A percentile compares a stretch with the other conserved stretches of the same genome.
Evolutionary conservation across 2,113 vertebrate genomes (phyloP).

Genomic region (Gallinago media): DNA sequence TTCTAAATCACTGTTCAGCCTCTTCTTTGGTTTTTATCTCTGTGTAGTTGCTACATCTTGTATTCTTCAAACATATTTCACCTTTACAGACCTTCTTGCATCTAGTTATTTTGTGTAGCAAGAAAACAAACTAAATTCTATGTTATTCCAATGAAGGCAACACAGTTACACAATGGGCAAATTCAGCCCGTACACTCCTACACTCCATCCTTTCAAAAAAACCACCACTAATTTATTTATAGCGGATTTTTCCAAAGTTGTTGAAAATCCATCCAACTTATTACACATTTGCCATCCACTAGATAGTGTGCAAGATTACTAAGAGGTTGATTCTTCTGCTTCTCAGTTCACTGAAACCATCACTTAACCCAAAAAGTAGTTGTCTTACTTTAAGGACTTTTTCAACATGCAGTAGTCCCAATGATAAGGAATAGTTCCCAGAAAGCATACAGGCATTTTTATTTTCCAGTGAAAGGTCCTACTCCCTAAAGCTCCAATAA

Average conservation of each 20-base stretch:
- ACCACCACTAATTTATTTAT: not conserved
- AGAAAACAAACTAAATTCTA: not conserved
- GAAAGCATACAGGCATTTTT: not conserved
- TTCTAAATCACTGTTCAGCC: not conserved
- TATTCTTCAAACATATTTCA: not conserved
- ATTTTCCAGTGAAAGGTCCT: not conserved
- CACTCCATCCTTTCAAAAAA: not conserved
- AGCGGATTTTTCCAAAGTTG: not conserved
- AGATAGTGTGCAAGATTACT: not conserved
- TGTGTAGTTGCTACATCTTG: not conserved
- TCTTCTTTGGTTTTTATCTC: not conserved
- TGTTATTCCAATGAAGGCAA: not conserved
- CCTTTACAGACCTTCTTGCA: not conserved
- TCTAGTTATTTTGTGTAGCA: not conserved
- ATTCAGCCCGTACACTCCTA: not conserved
- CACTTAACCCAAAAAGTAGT: not conserved
- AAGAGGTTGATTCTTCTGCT: not conserved
- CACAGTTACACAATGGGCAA: not conserved
- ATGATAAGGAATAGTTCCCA: not conserved
- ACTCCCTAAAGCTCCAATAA: not conserved
- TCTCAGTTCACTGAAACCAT: not conserved
- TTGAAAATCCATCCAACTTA: slow-evolving; percentile 1
- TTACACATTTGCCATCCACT: not conserved
- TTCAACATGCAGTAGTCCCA: not conserved
- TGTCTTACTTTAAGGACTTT: not conserved